These are phyloP conservation scores for Pituophis catenifer DNA, from an alignment of 2,113 vertebrate genomes.

Conservation along the genomic window DNA sequence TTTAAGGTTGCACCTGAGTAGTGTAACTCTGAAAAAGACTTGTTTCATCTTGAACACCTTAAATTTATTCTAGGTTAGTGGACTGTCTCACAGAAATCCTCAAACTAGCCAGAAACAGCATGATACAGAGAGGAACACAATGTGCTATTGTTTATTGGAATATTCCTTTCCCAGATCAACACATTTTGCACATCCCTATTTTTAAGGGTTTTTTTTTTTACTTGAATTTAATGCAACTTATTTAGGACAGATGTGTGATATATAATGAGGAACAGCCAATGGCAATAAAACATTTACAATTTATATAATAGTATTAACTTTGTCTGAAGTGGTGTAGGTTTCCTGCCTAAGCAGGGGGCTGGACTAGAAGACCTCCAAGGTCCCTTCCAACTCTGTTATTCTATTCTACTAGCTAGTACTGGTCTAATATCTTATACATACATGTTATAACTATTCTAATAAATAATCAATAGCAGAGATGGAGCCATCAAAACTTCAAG, in stretches of 20 bases:
- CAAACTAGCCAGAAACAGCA: background rate
- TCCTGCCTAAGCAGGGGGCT: too few relatives aligned
- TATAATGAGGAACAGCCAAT: background rate
- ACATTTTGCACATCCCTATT: background rate
- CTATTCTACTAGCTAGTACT: background rate
- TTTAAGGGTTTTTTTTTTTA: background rate
- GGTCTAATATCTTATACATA: background rate
- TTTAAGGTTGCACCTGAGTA: background rate
- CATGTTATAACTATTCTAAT: background rate
- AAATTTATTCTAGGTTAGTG: background rate
- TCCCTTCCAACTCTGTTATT: too few relatives aligned
- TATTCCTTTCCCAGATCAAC: background rate
- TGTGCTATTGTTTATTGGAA: background rate
- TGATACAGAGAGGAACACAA: background rate
- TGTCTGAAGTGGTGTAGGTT: too few relatives aligned
- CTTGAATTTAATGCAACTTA: background rate
- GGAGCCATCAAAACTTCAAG: background rate
- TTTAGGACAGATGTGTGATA: background rate
- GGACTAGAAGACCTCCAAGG: too few relatives aligned
- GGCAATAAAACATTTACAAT: background rate
- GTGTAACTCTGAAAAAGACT: background rate
- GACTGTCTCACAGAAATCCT: too few relatives aligned
- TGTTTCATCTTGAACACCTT: background rate
- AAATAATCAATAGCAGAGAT: background rate
- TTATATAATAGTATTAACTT: background rate